Conservation (phyloP, 1,140 invertebrate species). For the Octopus bimaculoides region DNA sequence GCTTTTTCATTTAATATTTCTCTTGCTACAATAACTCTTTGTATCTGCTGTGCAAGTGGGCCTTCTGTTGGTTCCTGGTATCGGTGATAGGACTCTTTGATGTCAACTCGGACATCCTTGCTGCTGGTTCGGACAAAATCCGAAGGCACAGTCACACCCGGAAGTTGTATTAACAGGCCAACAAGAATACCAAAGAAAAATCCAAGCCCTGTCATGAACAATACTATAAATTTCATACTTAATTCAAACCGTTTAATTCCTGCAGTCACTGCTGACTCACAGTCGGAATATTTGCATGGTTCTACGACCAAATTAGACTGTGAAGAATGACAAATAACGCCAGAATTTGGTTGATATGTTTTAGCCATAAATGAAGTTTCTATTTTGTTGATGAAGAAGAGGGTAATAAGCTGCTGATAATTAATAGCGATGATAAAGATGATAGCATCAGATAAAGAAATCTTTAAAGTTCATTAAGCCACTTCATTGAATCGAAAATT, state of each 20-base stretch:
- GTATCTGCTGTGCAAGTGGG: background rate
- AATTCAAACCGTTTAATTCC: background rate
- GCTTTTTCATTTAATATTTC: background rate
- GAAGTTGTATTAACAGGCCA: slow-evolving; percentile 48
- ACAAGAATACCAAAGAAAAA: slow-evolving; percentile 48
- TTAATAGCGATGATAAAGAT: no score
- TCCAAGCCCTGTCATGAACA: slow-evolving; percentile 47
- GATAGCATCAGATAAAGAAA: no score
- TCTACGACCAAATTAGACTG: no score
- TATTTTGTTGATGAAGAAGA: no score
- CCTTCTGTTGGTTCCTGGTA: background rate
- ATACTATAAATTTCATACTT: slow-evolving; percentile 28
- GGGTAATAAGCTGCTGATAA: no score
- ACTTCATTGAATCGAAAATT: no score
- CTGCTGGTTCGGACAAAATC: slow-evolving; percentile 11
- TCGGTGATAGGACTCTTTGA: background rate
- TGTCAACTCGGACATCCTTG: slow-evolving; percentile 9
- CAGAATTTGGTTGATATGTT: no score
- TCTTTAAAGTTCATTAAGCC: no score
- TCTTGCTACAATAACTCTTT: background rate
- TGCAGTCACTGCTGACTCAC: no score
- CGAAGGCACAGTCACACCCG: slow-evolving; percentile 33
- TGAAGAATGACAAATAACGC: no score
- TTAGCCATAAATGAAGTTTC: no score
- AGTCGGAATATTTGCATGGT: no score